phyloP scores from a whole-genome alignment of 1,140 invertebrate species.

The Drosophila biarmipes region DNA sequence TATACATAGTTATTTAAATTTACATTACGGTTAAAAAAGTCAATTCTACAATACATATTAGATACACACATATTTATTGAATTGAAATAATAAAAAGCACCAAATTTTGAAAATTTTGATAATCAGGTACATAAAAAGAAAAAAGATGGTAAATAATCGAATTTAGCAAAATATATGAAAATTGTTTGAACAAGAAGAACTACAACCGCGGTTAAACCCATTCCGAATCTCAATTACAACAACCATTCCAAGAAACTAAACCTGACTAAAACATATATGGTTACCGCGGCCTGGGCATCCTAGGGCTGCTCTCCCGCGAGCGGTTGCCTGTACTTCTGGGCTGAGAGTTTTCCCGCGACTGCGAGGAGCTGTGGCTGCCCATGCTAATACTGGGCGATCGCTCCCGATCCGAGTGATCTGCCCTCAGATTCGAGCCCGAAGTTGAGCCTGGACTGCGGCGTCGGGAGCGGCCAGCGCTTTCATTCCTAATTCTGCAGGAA shows the following conservation, averaged over 20 bases:
- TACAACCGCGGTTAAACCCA: neutral
- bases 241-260: conserved; percentile 12
- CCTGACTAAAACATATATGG: conserved; percentile 7
- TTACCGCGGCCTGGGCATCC: conserved; percentile 88
- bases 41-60: neutral
- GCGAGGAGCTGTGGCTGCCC: conserved; percentile 69
- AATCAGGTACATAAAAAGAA: neutral
- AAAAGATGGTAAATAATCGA: neutral
- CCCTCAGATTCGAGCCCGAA: conserved; percentile 46
- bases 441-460: conserved; percentile 67
- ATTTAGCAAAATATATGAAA: neutral
- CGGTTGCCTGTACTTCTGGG: conserved; percentile 77
- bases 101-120: neutral
- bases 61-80: neutral
- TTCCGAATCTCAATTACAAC: neutral
- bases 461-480: conserved; percentile 75
- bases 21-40: neutral
- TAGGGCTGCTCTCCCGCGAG: conserved; percentile 90
- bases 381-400: conserved; percentile 67
- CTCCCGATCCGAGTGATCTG: conserved; percentile 53
- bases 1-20: neutral
- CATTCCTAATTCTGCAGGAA: conserved; percentile 74
- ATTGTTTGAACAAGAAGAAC: neutral
- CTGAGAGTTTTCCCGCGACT: conserved; percentile 72
- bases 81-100: neutral